phyloP scores from a whole-genome alignment of 2,888 invertebrate species.

The Antheraea assamensis region DNA sequence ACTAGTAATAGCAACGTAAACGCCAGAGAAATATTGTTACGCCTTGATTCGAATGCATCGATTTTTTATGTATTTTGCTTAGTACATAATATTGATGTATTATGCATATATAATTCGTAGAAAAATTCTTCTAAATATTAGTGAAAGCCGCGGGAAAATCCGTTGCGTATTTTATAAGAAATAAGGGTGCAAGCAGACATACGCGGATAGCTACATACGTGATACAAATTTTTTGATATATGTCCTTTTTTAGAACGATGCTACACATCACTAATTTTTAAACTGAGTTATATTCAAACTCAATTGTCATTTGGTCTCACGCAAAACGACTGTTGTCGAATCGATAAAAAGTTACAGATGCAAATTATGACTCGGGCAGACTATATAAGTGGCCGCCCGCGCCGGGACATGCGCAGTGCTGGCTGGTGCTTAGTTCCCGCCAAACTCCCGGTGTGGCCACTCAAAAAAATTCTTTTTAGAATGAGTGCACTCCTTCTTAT shows the following conservation, averaged over 20 bases:
- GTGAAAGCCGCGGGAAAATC: too few relatives aligned
- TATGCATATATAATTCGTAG: too few relatives aligned
- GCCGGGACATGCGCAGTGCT: conserved; percentile 41
- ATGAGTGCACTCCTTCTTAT: conserved; percentile 41
- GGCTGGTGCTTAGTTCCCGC: conserved; percentile 58
- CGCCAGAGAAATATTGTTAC: too few relatives aligned
- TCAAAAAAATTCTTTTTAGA: conserved; percentile 55
- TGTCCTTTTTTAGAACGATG: neutral
- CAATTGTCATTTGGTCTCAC: neutral
- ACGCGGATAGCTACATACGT: neutral
- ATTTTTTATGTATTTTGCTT: too few relatives aligned
- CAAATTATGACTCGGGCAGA: conserved; percentile 37
- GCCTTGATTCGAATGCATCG: too few relatives aligned
- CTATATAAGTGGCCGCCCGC: conserved; percentile 45
- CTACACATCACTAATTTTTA: neutral
- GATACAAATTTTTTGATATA: neutral
- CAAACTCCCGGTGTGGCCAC: conserved; percentile 54
- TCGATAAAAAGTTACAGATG: conserved; percentile 35
- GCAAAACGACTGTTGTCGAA: conserved; percentile 11
- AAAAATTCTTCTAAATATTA: too few relatives aligned
- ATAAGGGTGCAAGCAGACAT: too few relatives aligned
- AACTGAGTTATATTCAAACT: neutral
- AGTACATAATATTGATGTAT: too few relatives aligned
- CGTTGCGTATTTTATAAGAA: too few relatives aligned
- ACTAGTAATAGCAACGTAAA: too few relatives aligned